Evolutionary conservation across 2,888 invertebrate genomes (phyloP).

Genomic region (Paralinhomoeus sp.): DNA sequence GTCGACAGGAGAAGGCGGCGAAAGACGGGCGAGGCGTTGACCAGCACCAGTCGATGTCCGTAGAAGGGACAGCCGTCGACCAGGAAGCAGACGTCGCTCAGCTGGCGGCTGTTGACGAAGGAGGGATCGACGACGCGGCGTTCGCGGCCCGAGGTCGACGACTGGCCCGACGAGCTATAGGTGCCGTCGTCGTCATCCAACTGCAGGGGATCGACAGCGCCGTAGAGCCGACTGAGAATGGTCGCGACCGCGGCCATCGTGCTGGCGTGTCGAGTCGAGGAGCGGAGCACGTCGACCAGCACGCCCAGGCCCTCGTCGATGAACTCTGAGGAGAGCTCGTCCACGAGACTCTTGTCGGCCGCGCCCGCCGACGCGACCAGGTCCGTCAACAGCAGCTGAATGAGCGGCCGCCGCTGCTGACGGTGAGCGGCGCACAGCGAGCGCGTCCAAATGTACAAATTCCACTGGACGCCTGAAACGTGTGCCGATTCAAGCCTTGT

Average conservation of each 20-base stretch:
- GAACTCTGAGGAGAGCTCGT: slow-evolving; percentile 7
- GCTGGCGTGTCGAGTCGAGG: slow-evolving; percentile 39
- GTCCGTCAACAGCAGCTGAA: slow-evolving; percentile 47
- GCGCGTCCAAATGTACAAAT: slow-evolving; percentile 67
- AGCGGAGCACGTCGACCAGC: slow-evolving; percentile 64
- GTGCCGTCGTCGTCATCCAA: too few relatives aligned
- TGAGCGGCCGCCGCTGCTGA: slow-evolving; percentile 42
- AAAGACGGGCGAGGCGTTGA: slow-evolving; percentile 35
- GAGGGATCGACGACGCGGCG: slow-evolving; percentile 43
- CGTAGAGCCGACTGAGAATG: too few relatives aligned
- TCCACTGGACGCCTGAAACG: slow-evolving; percentile 51
- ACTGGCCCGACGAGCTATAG: too few relatives aligned
- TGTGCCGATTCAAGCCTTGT: not conserved
- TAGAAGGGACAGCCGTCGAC: slow-evolving; percentile 67
- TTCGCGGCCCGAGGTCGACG: not conserved
- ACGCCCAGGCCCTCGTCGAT: slow-evolving; percentile 35
- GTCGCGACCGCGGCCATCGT: too few relatives aligned
- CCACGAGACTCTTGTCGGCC: too few relatives aligned
- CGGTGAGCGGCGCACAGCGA: slow-evolving; percentile 65
- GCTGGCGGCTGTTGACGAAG: slow-evolving; percentile 74
- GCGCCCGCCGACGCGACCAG: slow-evolving; percentile 53
- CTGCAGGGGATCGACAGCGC: too few relatives aligned
- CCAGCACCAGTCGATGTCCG: slow-evolving; percentile 74
- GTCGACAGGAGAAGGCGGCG: slow-evolving; percentile 26
- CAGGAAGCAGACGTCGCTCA: slow-evolving; percentile 72